These are phyloP conservation scores for Okamejei kenojei DNA, from an alignment of 2,797 vertebrate species.

Conservation along the genomic window DNA sequence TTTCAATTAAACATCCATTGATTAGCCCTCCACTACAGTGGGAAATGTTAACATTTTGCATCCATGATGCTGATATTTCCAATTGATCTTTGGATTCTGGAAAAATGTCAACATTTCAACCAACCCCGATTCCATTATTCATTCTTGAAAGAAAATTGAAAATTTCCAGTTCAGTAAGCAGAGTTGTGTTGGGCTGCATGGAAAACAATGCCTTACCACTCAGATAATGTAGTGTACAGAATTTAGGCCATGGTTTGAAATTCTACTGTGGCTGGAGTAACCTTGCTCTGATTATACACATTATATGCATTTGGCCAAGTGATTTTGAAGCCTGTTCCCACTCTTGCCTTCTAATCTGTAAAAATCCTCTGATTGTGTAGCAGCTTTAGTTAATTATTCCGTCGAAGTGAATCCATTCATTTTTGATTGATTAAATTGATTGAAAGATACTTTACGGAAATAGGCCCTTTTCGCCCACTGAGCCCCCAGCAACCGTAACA, in stretches of 20 bases:
- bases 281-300: not conserved
- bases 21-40: not conserved
- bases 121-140: not conserved
- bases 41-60: not conserved
- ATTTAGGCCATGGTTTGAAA: not conserved
- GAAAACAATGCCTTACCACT: not conserved
- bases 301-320: not conserved
- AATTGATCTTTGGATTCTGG: not conserved
- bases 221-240: not conserved
- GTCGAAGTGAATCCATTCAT: no score
- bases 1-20: not conserved
- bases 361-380: not conserved
- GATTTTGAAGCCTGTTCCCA: no score
- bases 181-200: not conserved
- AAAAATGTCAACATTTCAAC: not conserved
- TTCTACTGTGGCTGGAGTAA: not conserved
- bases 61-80: not conserved
- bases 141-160: not conserved
- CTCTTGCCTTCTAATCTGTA: not conserved
- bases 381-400: not conserved
- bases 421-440: not conserved
- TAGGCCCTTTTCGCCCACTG: no score
- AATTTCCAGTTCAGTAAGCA: not conserved
- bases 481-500: no score
- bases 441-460: not conserved